Evolutionary conservation across 2,113 vertebrate species (phyloP).

Genomic region (Anthoscopus minutus): DNA sequence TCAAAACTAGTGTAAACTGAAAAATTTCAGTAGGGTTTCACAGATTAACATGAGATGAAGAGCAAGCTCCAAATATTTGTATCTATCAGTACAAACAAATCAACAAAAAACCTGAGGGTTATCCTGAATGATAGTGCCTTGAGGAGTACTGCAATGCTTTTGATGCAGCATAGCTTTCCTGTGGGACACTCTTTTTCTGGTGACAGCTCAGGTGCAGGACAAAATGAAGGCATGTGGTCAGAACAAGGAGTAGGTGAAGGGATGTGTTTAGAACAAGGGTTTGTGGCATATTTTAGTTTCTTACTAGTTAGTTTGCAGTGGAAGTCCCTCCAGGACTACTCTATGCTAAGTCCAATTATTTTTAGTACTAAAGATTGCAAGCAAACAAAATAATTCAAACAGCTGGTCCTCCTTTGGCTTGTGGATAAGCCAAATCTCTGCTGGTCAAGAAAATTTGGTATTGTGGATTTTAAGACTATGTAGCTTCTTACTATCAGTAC

Average conservation of each 20-base stretch:
- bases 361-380: background rate
- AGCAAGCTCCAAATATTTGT: background rate
- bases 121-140: background rate
- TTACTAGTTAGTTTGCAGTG: background rate
- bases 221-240: background rate
- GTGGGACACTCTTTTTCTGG: background rate
- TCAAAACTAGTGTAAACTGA: background rate
- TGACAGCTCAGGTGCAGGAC: accelerated
- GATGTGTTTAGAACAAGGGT: background rate
- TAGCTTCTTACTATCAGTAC: background rate
- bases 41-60: background rate
- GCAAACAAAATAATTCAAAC: background rate
- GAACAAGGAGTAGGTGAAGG: background rate
- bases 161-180: background rate
- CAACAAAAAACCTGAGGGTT: background rate
- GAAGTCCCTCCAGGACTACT: background rate
- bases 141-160: background rate
- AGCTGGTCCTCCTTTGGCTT: background rate
- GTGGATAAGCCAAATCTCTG: background rate
- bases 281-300: background rate
- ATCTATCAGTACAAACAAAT: background rate
- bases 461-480: background rate
- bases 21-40: background rate
- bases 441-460: background rate
- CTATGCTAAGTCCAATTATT: background rate